These are phyloP conservation scores for Xiphophorus maculatus DNA, from an alignment of 2,113 vertebrate genomes.

Conservation along the genomic window DNA sequence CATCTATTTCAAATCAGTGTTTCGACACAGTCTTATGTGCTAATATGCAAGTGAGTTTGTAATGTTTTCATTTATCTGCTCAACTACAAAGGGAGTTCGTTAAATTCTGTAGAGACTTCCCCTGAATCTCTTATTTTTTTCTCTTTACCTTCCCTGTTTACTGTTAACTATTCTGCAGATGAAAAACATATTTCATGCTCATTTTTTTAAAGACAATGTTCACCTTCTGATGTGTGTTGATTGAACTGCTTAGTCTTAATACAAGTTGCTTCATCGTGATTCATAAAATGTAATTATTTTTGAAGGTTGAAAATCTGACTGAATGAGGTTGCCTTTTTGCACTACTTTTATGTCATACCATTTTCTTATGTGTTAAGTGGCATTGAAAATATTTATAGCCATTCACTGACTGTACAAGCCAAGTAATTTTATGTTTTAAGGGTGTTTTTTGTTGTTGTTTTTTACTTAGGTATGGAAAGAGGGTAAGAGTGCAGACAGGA, in stretches of 20 bases:
- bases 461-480: too few relatives aligned
- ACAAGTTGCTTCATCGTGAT: constrained; percentile 47
- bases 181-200: constrained; percentile 40
- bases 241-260: constrained; percentile 42
- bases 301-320: constrained; percentile 36
- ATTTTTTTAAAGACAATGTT: constrained; percentile 54
- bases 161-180: constrained; percentile 43
- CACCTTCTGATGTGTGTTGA: constrained; percentile 45
- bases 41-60: constrained; percentile 4
- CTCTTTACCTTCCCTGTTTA: constrained; percentile 12
- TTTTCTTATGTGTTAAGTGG: too few relatives aligned
- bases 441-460: too few relatives aligned
- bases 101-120: constrained; percentile 36
- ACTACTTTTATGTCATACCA: not conserved
- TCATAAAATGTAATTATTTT: constrained; percentile 30
- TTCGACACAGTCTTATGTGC: not conserved
- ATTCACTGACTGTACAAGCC: too few relatives aligned
- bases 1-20: not conserved
- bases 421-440: too few relatives aligned
- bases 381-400: too few relatives aligned
- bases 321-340: constrained; percentile 30
- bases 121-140: constrained; percentile 10
- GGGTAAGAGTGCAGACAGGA: too few relatives aligned
- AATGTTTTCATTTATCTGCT: not conserved
- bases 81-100: constrained; percentile 11